Percentiles rank a stretch among this genome's conserved stretches.
phyloP scores from a whole-genome alignment of 2,888 invertebrate species.

The Orthonychiurus folsomi region DNA sequence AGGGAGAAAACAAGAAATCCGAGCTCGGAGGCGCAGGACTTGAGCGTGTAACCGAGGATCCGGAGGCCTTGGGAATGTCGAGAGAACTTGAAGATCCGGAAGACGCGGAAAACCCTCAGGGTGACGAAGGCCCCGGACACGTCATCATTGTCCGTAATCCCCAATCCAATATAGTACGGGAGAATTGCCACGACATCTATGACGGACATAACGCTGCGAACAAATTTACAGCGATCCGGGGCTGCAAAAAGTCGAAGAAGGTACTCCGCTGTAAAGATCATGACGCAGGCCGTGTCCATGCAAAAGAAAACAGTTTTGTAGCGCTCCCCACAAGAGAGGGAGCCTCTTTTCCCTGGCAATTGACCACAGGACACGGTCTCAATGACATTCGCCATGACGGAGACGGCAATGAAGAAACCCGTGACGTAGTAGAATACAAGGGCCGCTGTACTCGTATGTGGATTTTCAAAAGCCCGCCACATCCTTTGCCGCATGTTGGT shows the following conservation, averaged over 20 bases:
- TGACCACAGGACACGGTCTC: conserved; percentile 93
- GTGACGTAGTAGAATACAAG: conserved; percentile 99
- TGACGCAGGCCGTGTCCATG: conserved; percentile 98
- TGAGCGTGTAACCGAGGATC: conserved; percentile 97
- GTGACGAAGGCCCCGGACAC: conserved; percentile 99
- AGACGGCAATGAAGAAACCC: conserved; percentile 98
- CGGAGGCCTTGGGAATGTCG: conserved; percentile 97
- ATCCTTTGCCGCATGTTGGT: conserved; percentile 86
- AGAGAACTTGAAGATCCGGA: conserved; percentile 99
- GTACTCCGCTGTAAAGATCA: conserved; percentile 99
- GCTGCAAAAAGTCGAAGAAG: conserved; percentile 90
- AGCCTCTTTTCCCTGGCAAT: conserved; percentile 74
- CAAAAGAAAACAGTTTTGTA: conserved; percentile 99
- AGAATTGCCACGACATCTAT: conserved; percentile 99
- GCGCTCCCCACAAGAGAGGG: conserved; percentile 89
- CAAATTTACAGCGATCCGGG: conserved; percentile 95
- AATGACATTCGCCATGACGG: conserved; percentile 97
- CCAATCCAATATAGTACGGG: conserved; percentile 97
- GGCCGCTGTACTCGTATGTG: conserved; percentile 97
- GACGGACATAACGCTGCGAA: conserved; percentile 96
- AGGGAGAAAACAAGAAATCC: conserved; percentile 98
- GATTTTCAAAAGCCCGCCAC: conserved; percentile 99
- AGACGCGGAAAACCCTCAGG: conserved; percentile 95
- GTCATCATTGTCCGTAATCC: conserved; percentile 95
- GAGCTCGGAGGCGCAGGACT: conserved; percentile 96